These are phyloP conservation scores for Cyclargus thomasi DNA, from an alignment of 1,140 invertebrate genomes.

Conservation along the genomic window DNA sequence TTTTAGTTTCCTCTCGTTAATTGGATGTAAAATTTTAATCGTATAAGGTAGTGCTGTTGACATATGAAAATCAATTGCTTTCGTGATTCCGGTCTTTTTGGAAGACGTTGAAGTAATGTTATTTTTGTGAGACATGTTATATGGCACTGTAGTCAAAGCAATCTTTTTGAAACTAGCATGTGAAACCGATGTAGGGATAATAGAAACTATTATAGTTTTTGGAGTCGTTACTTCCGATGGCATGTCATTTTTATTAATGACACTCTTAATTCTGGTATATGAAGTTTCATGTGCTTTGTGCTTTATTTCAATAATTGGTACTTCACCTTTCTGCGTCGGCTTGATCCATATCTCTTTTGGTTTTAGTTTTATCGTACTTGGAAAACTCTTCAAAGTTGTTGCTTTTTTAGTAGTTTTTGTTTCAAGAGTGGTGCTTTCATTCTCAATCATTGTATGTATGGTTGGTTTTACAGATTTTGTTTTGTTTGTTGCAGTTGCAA, in stretches of 20 bases:
- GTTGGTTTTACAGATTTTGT: slow-evolving; percentile 23
- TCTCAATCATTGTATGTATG: slow-evolving; percentile 21
- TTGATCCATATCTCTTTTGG: slow-evolving; percentile 70
- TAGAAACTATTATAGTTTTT: slow-evolving; percentile 66
- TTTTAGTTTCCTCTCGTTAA: slow-evolving; percentile 33
- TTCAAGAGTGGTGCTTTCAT: slow-evolving; percentile 25
- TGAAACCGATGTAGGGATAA: slow-evolving; percentile 66
- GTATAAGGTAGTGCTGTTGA: slow-evolving; percentile 41
- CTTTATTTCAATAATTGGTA: slow-evolving; percentile 46
- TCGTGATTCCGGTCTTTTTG: slow-evolving; percentile 45
- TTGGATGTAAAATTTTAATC: slow-evolving; percentile 36
- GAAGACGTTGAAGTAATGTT: slow-evolving; percentile 32
- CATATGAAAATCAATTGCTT: slow-evolving; percentile 40
- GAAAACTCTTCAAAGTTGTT: slow-evolving; percentile 34
- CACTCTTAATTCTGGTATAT: slow-evolving; percentile 37
- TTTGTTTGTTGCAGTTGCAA: slow-evolving; percentile 27
- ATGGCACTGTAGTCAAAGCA: slow-evolving; percentile 52
- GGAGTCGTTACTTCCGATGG: slow-evolving; percentile 52
- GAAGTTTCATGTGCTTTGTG: slow-evolving; percentile 40
- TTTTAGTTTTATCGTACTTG: slow-evolving; percentile 49
- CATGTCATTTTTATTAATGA: slow-evolving; percentile 46
- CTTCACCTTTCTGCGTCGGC: slow-evolving; percentile 67
- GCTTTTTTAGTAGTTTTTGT: slow-evolving; percentile 31
- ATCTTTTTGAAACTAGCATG: slow-evolving; percentile 66
- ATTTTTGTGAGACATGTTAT: slow-evolving; percentile 34